These are phyloP conservation scores for Bombus turneri DNA, from an alignment of 1,140 invertebrate species.

Conservation along the genomic window DNA sequence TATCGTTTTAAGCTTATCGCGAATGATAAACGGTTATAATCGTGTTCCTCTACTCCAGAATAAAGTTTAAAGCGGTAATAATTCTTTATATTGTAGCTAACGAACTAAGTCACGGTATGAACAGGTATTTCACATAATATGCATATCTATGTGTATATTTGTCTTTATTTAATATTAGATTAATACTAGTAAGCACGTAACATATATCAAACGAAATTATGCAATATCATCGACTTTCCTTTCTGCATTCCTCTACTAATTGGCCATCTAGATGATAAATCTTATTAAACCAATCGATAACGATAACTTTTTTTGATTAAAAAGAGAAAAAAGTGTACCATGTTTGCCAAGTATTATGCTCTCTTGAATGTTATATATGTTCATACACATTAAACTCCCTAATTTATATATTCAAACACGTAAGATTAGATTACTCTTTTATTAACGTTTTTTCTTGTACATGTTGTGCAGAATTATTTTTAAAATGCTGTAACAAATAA, in stretches of 20 bases:
- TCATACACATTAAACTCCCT: not conserved
- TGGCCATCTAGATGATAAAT: not conserved
- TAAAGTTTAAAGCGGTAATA: constrained; percentile 27
- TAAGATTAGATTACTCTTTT: not conserved
- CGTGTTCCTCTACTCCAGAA: not conserved
- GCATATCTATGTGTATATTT: not conserved
- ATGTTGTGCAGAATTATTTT: not conserved
- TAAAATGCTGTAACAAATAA: not conserved
- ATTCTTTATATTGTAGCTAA: constrained; percentile 37
- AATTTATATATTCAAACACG: not conserved
- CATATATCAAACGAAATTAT: constrained; percentile 9
- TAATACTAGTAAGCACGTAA: not conserved
- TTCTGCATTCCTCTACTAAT: not conserved
- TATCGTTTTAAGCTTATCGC: constrained; percentile 14
- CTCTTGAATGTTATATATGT: not conserved
- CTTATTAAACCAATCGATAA: not conserved
- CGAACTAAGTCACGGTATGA: constrained; percentile 1
- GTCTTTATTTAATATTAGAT: constrained; percentile 13
- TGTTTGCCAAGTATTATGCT: not conserved
- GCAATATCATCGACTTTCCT: not conserved
- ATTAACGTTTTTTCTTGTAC: not conserved
- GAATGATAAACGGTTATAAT: not conserved
- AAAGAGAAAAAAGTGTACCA: not conserved
- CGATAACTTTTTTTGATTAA: not conserved
- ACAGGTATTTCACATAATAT: constrained; percentile 25